These are phyloP conservation scores for Pantelozetes paolii DNA, from an alignment of 2,888 invertebrate species.

Conservation along the genomic window DNA sequence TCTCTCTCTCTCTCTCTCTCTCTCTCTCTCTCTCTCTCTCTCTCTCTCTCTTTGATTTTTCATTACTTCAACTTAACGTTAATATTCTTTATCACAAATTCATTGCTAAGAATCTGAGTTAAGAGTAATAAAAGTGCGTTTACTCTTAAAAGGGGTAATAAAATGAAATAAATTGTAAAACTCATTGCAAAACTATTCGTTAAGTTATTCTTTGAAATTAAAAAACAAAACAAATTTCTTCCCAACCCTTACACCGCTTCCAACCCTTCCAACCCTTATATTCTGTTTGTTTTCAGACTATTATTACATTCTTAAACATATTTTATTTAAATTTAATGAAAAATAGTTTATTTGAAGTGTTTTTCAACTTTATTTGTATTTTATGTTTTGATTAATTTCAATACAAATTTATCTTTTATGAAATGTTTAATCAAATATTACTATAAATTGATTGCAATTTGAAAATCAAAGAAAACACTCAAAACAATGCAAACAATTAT, in stretches of 20 bases:
- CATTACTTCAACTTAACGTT: constrained; percentile 12
- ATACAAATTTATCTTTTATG: too few relatives aligned
- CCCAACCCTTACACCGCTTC: constrained; percentile 13
- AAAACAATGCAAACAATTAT: too few relatives aligned
- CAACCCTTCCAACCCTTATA: too few relatives aligned
- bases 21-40: too few relatives aligned
- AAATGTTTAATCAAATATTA: too few relatives aligned
- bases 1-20: too few relatives aligned
- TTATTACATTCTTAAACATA: not conserved
- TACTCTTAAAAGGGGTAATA: constrained; percentile 4
- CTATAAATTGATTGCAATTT: too few relatives aligned
- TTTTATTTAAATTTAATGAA: too few relatives aligned
- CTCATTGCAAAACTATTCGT: not conserved
- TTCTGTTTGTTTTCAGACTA: not conserved
- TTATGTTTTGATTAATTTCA: too few relatives aligned
- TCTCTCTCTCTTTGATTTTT: not conserved
- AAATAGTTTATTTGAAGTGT: too few relatives aligned
- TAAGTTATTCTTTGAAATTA: not conserved
- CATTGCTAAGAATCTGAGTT: not conserved
- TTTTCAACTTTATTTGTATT: not conserved
- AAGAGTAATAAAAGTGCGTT: constrained; percentile 24
- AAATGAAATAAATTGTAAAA: not conserved
- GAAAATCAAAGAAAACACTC: too few relatives aligned
- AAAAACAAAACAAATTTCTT: not conserved
- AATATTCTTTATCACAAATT: constrained; percentile 22